These are phyloP conservation scores for Drosophila lacertosa DNA, from an alignment of 1,140 invertebrate species.

Conservation along the genomic window DNA sequence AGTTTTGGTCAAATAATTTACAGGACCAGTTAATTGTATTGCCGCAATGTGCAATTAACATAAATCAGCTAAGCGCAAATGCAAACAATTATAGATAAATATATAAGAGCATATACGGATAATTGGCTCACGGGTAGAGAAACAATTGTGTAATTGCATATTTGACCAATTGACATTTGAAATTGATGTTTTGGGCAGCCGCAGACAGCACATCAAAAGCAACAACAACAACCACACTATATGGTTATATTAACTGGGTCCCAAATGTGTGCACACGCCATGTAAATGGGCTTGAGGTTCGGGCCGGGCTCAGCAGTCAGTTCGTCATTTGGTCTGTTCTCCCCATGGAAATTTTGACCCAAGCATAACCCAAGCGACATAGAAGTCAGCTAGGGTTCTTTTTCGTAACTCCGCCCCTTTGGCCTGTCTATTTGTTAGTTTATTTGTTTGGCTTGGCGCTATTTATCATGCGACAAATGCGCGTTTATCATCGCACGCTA, in stretches of 20 bases:
- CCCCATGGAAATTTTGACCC: constrained; percentile 49
- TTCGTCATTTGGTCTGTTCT: constrained; percentile 37
- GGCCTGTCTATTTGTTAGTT: constrained; percentile 52
- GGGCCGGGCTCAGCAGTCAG: constrained; percentile 25
- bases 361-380: constrained; percentile 33
- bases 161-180: constrained; percentile 64
- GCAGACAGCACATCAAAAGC: neutral
- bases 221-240: neutral
- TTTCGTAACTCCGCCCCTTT: neutral
- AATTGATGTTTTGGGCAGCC: constrained; percentile 59
- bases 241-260: constrained; percentile 19
- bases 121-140: constrained; percentile 30
- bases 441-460: constrained; percentile 51
- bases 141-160: constrained; percentile 71
- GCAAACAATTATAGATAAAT: constrained; percentile 25
- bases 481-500: constrained; percentile 71
- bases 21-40: constrained; percentile 53
- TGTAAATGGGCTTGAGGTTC: constrained; percentile 12
- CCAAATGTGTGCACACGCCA: constrained; percentile 33
- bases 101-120: constrained; percentile 2
- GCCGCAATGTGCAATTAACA: constrained; percentile 56
- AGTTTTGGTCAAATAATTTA: constrained; percentile 13
- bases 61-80: constrained; percentile 55
- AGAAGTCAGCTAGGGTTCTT: constrained; percentile 1
- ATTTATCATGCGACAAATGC: constrained; percentile 79